Evolutionary conservation across 2,797 vertebrate species (phyloP).

Genomic region (Gymnothorax javanicus): DNA sequence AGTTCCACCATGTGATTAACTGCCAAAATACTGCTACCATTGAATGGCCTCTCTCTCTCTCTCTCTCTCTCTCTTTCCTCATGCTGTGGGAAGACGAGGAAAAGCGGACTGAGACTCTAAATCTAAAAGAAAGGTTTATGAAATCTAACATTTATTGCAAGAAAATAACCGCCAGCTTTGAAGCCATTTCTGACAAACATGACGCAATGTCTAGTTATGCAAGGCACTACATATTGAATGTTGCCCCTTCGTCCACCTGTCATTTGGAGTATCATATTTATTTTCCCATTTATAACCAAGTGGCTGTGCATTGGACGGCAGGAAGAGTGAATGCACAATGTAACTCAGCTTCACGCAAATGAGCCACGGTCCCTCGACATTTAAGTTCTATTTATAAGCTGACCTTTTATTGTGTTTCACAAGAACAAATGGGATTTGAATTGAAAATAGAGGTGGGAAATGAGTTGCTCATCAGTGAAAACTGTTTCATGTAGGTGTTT

Average conservation of each 20-base stretch:
- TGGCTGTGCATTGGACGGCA: not conserved
- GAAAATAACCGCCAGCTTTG: constrained; percentile 29
- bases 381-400: not conserved
- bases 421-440: not conserved
- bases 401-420: not conserved
- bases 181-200: not conserved
- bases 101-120: constrained; percentile 35
- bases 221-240: not conserved
- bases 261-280: not conserved
- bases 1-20: constrained; percentile 64
- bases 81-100: constrained; percentile 33
- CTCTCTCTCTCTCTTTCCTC: constrained; percentile 36
- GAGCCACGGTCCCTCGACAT: not conserved
- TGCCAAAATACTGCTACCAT: constrained; percentile 55
- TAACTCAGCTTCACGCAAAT: not conserved
- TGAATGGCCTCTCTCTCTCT: constrained; percentile 60
- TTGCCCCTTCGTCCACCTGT: not conserved
- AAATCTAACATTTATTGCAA: not conserved
- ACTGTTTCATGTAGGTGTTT: not conserved
- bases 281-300: not conserved
- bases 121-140: not conserved
- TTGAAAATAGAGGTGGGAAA: not conserved
- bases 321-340: not conserved
- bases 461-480: not conserved
- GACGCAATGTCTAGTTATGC: not conserved